phyloP scores from a whole-genome alignment of 1,140 invertebrate genomes.

The Euborellia annulipes region DNA sequence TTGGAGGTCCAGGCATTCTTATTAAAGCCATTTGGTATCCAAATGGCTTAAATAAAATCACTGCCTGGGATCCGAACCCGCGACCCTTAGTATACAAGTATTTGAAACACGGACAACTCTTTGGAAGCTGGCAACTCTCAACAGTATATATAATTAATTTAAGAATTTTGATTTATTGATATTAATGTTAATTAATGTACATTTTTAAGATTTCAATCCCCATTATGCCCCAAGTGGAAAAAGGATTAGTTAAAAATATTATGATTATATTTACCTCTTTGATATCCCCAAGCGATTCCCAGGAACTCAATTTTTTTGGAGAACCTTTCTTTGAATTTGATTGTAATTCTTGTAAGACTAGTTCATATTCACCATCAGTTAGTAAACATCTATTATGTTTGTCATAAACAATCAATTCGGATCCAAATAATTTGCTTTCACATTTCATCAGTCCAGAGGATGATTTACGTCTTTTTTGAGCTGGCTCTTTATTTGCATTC shows the following conservation, averaged over 20 bases:
- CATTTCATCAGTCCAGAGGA: slow-evolving; percentile 25
- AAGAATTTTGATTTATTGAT: too few species aligned
- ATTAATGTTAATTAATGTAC: too few species aligned
- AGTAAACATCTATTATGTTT: slow-evolving; percentile 74
- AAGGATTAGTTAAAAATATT: neutral
- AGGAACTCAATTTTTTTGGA: slow-evolving; percentile 50
- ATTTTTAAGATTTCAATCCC: too few species aligned
- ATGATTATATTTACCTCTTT: slow-evolving; percentile 28
- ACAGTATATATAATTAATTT: too few species aligned
- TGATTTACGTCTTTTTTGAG: slow-evolving; percentile 40
- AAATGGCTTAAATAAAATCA: too few species aligned
- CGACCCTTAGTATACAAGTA: too few species aligned
- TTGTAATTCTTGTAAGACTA: slow-evolving; percentile 56
- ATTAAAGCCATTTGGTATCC: too few species aligned
- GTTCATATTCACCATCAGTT: slow-evolving; percentile 77
- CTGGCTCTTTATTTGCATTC: slow-evolving; percentile 35
- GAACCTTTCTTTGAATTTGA: slow-evolving; percentile 37
- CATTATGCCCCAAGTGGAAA: too few species aligned
- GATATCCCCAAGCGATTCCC: slow-evolving; percentile 66
- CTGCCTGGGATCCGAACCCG: too few species aligned
- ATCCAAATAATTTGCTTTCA: slow-evolving; percentile 54
- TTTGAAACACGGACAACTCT: too few species aligned
- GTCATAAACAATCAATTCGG: slow-evolving; percentile 79
- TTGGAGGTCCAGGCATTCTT: too few species aligned
- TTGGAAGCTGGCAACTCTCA: too few species aligned